A percentile compares a stretch with the other conserved stretches of the same genome.
Conservation (phyloP, 2,888 invertebrate species). For the Tholera decimalis region DNA sequence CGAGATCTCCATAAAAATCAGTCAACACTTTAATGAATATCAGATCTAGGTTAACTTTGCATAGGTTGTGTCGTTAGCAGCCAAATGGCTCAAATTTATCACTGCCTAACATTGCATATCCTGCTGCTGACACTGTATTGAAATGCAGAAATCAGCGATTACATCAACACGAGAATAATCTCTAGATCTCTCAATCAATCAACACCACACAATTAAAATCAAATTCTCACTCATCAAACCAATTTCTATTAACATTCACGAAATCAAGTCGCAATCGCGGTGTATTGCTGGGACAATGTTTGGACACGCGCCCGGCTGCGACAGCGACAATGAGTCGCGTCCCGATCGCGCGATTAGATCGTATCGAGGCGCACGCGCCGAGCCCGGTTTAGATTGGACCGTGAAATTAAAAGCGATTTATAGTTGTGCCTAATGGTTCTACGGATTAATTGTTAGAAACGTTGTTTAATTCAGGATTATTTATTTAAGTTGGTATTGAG, state of each 20-base stretch:
- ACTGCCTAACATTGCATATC: background rate
- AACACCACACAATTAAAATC: constrained; percentile 33
- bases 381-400: constrained; percentile 76
- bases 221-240: constrained; percentile 49
- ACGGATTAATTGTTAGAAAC: constrained; percentile 76
- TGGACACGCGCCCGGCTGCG: constrained; percentile 80
- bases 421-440: constrained; percentile 72
- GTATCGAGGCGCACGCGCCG: constrained; percentile 84
- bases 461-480: constrained; percentile 66
- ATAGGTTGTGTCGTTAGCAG: constrained; percentile 2
- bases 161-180: constrained; percentile 15
- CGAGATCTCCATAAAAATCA: background rate
- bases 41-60: constrained; percentile 1
- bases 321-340: constrained; percentile 83
- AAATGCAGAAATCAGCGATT: constrained; percentile 21
- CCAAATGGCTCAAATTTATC: background rate
- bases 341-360: constrained; percentile 82
- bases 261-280: constrained; percentile 47
- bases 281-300: constrained; percentile 78
- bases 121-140: background rate
- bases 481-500: constrained; percentile 57
- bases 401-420: constrained; percentile 83
- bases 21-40: background rate
- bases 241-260: constrained; percentile 50
- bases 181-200: constrained; percentile 37